A percentile compares a stretch with the other conserved stretches of the same genome.
Evolutionary conservation across 1,140 invertebrate species (phyloP).

Genomic region (Acromyrmex charruanus): DNA sequence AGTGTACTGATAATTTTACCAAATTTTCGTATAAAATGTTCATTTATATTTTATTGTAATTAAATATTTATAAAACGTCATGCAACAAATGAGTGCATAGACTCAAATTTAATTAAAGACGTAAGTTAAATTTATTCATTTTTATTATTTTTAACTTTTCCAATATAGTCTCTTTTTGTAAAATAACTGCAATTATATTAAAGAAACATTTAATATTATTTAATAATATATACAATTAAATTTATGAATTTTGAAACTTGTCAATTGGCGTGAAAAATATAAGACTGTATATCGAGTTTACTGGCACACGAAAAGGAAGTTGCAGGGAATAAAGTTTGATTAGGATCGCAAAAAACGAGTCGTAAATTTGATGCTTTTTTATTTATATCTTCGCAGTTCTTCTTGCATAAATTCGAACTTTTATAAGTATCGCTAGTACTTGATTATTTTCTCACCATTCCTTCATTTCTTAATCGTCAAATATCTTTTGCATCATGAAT

Average conservation of each 20-base stretch:
- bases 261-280: background rate
- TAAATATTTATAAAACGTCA: background rate
- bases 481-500: constrained; percentile 22
- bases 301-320: background rate
- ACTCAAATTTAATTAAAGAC: constrained; percentile 27
- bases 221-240: constrained; percentile 9
- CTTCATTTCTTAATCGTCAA: background rate
- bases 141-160: constrained; percentile 4
- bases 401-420: constrained; percentile 18
- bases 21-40: background rate
- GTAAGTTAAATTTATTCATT: background rate
- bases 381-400: constrained; percentile 2
- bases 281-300: constrained; percentile 15
- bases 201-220: background rate
- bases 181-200: background rate
- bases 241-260: background rate
- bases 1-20: background rate
- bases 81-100: background rate
- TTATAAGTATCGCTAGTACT: constrained; percentile 10
- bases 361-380: constrained; percentile 14
- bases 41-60: constrained; percentile 1
- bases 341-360: constrained; percentile 22
- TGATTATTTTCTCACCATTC: constrained; percentile 10
- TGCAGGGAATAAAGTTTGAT: constrained; percentile 44
- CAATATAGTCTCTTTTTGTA: background rate